Evolutionary conservation across 2,888 invertebrate species (phyloP).

Genomic region (Ernsta delagoae): DNA sequence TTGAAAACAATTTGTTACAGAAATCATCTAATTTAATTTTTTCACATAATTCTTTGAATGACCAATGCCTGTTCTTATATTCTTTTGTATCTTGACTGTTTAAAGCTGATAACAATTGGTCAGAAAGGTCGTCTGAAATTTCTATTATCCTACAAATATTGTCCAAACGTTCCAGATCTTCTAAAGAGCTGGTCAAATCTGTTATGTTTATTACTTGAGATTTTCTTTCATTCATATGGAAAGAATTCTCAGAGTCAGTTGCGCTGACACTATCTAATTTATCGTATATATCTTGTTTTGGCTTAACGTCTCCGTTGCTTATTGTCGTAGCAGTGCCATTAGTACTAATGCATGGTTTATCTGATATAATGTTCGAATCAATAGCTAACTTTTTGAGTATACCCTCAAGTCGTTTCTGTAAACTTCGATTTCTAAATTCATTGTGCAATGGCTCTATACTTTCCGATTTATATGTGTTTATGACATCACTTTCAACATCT

Average conservation of each 20-base stretch:
- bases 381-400: constrained; percentile 37
- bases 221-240: constrained; percentile 62
- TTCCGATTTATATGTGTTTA: neutral
- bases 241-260: constrained; percentile 69
- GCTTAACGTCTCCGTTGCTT: constrained; percentile 46
- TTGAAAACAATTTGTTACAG: constrained; percentile 68
- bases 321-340: constrained; percentile 46
- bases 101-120: constrained; percentile 65
- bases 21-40: constrained; percentile 74
- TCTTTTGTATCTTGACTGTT: constrained; percentile 44
- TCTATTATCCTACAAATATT: constrained; percentile 79
- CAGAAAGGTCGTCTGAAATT: constrained; percentile 76
- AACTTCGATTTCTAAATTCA: neutral
- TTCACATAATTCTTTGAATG: constrained; percentile 75
- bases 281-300: constrained; percentile 66
- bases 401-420: constrained; percentile 37
- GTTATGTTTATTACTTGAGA: constrained; percentile 69
- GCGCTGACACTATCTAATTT: constrained; percentile 73
- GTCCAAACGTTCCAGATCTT: constrained; percentile 69
- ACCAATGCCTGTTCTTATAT: constrained; percentile 60
- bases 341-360: constrained; percentile 45
- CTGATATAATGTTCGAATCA: constrained; percentile 28
- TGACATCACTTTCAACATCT: neutral
- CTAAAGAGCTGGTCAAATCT: constrained; percentile 70
- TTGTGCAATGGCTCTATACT: constrained; percentile 10